Evolutionary conservation across 2,113 vertebrate species (phyloP), one percentile per base, ranked within the genome.

Genomic region (Mesitornis unicolor): DNA sequence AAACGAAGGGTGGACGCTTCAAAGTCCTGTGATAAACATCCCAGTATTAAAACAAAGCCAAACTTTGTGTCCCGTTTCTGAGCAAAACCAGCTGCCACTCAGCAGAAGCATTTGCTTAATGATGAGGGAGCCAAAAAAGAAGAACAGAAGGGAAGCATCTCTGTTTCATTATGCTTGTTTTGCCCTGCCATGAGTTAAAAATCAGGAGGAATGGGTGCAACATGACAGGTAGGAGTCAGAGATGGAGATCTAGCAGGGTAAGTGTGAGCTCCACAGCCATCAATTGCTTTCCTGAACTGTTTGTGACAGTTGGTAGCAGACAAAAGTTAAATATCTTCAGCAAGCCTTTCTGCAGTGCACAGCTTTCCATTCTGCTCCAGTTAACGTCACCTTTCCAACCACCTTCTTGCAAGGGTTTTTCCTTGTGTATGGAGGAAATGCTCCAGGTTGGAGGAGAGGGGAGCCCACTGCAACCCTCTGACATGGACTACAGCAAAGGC

Each of bases 81-180:
- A 95, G 92, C 45, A 92, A 82, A 95, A 96, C 92, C 95, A 95
- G 95, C 89, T 94, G 94, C 80, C 95, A 92, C 91, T 95, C 95
- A 93, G 65, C 43, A 64, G 93, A 94, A 90, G 26, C 5, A 1
- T 75, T 95, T 78, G 36, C 57, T 77, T 83, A 71, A 87, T 79
- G 64, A 95, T 59, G 81, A 91, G 11, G 36, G 31, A 78, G 54
- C 21, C n/a, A 75, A 83, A 86, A 80, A 50, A n/a, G 43, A 15
- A 7, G 10, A 4, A 1, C 6, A 4, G 38, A 76, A 84, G 81
- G 31, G 28, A 26, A 47, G 36, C 35, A 12, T 25, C 31, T 89
- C 50, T 88, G 20, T 71, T 84, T 78, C 57, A 36, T n/a, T 51
- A 57, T 6, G 36, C 18, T 75, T 29, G 3, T 71, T 81, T 83